Conservation (phyloP, 2,888 invertebrate species). For the Fragum whitleyi region DNA sequence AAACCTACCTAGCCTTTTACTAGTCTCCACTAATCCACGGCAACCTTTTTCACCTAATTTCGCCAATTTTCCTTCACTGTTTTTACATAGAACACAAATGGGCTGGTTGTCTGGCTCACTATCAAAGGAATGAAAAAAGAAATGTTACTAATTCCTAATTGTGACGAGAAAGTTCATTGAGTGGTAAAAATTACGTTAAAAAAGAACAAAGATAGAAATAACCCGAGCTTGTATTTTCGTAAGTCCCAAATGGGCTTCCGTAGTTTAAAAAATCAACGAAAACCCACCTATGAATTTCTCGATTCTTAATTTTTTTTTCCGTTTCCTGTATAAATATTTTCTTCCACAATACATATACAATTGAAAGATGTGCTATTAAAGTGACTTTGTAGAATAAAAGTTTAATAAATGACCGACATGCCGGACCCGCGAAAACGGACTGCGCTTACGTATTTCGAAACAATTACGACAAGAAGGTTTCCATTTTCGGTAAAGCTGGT, state of each 20-base stretch:
- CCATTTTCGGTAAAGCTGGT: too few species aligned
- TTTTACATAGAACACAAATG: not conserved
- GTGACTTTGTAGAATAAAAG: too few species aligned
- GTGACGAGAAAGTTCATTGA: too few species aligned
- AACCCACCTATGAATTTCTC: not conserved
- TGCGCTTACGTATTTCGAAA: too few species aligned
- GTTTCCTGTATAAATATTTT: not conserved
- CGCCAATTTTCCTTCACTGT: not conserved
- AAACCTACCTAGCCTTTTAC: constrained; percentile 1
- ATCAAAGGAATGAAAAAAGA: not conserved
- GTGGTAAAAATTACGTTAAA: not conserved
- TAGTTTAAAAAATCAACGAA: constrained; percentile 1
- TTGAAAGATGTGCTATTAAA: too few species aligned
- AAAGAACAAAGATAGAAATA: not conserved
- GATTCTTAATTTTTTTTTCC: not conserved
- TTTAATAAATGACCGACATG: too few species aligned
- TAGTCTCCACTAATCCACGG: constrained; percentile 1
- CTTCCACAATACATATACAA: too few species aligned
- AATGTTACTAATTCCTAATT: too few species aligned
- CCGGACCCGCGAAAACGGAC: too few species aligned
- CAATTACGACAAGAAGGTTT: too few species aligned
- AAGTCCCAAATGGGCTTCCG: constrained; percentile 1
- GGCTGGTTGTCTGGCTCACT: not conserved
- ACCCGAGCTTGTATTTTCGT: not conserved
- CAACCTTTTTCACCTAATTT: constrained; percentile 5